Evolutionary conservation across 1,140 invertebrate species (phyloP).

Genomic region (Piezodorus guildinii): DNA sequence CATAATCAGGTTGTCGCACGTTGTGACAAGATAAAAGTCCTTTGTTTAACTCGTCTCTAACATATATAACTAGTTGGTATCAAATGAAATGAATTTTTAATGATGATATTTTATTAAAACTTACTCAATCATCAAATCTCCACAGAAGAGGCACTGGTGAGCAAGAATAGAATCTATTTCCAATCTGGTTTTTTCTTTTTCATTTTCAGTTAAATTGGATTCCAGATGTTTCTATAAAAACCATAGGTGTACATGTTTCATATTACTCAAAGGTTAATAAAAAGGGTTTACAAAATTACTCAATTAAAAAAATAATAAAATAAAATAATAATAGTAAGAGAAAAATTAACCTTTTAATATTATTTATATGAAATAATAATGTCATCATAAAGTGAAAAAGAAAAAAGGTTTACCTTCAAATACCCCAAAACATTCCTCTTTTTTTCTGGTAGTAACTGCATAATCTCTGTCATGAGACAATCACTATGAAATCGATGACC

Average conservation of each 20-base stretch:
- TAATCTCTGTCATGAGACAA: constrained; percentile 74
- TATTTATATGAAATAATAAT: background rate
- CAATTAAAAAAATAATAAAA: background rate
- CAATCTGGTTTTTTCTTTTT: constrained; percentile 55
- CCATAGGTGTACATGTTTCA: background rate
- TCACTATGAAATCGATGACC: constrained; percentile 88
- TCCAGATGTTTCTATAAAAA: constrained; percentile 49
- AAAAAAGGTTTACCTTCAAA: constrained; percentile 35
- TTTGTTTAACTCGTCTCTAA: background rate
- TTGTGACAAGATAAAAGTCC: background rate
- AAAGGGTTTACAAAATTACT: background rate
- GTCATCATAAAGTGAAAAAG: background rate
- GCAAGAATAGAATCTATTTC: constrained; percentile 84
- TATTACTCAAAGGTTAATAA: background rate
- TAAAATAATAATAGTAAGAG: background rate
- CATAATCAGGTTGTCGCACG: background rate
- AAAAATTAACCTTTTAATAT: background rate
- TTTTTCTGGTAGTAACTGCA: constrained; percentile 46
- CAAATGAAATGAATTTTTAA: too few species aligned
- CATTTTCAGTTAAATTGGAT: constrained; percentile 37
- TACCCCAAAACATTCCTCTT: constrained; percentile 39
- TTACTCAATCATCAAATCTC: constrained; percentile 77
- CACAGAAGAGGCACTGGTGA: constrained; percentile 86
- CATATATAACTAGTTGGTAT: background rate
- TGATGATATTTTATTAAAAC: constrained; percentile 21